Evolutionary conservation across 2,888 invertebrate species (phyloP), one percentile per base, ranked within the genome.

Genomic region (Anorthoa munda): DNA sequence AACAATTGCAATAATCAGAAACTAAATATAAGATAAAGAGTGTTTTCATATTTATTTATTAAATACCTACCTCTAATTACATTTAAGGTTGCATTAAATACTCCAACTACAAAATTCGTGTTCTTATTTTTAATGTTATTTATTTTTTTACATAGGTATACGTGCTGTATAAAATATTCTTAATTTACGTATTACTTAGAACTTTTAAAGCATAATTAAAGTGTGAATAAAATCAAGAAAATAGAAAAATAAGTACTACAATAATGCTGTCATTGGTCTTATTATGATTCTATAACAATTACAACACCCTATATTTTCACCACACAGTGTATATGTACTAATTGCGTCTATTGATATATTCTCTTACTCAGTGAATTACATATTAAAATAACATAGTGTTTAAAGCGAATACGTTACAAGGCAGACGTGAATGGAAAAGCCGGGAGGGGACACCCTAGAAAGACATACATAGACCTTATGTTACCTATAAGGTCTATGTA

Each of bases 31-130:
- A 66, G 15, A 46, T 31, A 55, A 31, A 56, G 17, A 39, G 15
- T 18, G 50, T 45, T 13, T 72, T 56, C 56, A 58, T 50, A 63
- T 48, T 63, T 23, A 45, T 60, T 60, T 60, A 58, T 50, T 45
- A 65, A 26, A 56, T 65, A 58, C 5, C 13, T 51, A 26, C 2
- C 3, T 26, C 75, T 68, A 50, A 68, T 21, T 78, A 74, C 7
- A 18, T 65, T 12, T 15, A 31, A 21, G 46, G 11, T 79, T 79
- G 66, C 55, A 12, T 70, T 66, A 60, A 45, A 21, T 60, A 70
- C 50, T 64, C 65, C 31, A 45, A 61, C 72, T 84, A 83, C 75
- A 58, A 80, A 84, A 84, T 84, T 84, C 82, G 80, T 84, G 80
- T 79, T 75, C 48, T 64, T 64, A 75, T n/a, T 55, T 50, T 50